These are phyloP conservation scores for Neoitamus cyanurus DNA, from an alignment of 2,888 invertebrate species.

Conservation along the genomic window DNA sequence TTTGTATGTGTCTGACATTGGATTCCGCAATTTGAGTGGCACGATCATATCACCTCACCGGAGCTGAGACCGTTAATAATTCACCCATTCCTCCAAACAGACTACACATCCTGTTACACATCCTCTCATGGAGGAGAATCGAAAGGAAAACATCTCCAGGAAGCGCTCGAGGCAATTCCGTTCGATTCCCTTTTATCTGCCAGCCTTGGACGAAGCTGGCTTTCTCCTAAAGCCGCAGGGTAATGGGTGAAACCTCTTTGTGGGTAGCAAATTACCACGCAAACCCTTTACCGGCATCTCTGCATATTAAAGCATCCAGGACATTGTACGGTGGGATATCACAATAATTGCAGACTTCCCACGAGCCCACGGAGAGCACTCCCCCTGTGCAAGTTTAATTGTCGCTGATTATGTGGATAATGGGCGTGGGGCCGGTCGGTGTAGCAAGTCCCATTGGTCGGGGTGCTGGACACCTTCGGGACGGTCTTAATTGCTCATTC, in stretches of 20 bases:
- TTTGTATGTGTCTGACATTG: background rate
- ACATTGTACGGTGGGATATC: background rate
- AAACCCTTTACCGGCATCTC: background rate
- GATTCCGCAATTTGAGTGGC: background rate
- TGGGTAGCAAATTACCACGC: constrained; percentile 8
- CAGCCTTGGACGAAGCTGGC: background rate
- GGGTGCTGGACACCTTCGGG: background rate
- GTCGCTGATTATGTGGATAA: background rate
- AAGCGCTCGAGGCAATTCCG: constrained; percentile 38
- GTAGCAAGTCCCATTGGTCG: background rate
- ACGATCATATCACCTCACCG: background rate
- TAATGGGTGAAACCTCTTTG: background rate
- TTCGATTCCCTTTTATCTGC: constrained; percentile 12
- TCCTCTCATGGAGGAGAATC: background rate
- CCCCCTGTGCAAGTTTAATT: background rate
- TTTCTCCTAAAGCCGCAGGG: background rate
- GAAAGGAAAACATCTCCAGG: constrained; percentile 10
- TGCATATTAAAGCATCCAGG: background rate
- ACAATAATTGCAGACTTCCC: background rate
- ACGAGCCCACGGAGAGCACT: background rate
- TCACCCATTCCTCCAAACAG: background rate
- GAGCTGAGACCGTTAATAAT: background rate
- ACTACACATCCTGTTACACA: background rate
- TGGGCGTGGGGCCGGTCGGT: background rate
- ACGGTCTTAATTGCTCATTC: background rate